Conservation (phyloP, 2,888 invertebrate species). For the Anthoptus insignis region DNA sequence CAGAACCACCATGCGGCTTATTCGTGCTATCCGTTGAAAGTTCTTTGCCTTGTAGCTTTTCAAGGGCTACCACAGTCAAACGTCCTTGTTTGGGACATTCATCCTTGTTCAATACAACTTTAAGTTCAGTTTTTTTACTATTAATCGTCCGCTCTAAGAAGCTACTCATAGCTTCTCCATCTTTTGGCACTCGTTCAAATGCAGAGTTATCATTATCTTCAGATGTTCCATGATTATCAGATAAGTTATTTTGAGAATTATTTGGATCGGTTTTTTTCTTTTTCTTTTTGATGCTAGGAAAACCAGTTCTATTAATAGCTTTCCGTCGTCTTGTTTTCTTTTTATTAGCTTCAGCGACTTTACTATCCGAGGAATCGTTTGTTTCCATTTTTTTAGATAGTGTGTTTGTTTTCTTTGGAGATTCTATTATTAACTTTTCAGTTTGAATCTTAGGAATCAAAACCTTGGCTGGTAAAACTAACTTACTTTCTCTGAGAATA, state of each 20-base stretch:
- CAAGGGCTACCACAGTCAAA: constrained; percentile 87
- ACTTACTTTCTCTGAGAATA: constrained; percentile 80
- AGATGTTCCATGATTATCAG: constrained; percentile 73
- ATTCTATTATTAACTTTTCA: constrained; percentile 68
- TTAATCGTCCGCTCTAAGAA: constrained; percentile 88
- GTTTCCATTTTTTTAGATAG: constrained; percentile 65
- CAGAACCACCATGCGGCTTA: constrained; percentile 53
- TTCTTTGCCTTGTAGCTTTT: constrained; percentile 86
- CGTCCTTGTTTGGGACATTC: constrained; percentile 84
- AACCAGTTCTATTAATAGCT: constrained; percentile 95
- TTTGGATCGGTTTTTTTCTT: constrained; percentile 88
- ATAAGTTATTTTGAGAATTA: constrained; percentile 52
- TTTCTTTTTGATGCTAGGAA: constrained; percentile 94
- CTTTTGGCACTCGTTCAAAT: constrained; percentile 90
- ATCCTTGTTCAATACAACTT: constrained; percentile 82
- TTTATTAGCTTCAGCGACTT: constrained; percentile 62
- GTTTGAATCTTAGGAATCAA: constrained; percentile 75
- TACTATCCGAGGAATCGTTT: constrained; percentile 62
- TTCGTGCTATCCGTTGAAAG: constrained; percentile 60
- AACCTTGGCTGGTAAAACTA: constrained; percentile 75
- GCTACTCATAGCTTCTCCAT: constrained; percentile 89
- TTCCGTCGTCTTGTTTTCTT: constrained; percentile 90
- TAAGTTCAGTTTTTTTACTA: constrained; percentile 76
- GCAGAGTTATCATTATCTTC: constrained; percentile 79
- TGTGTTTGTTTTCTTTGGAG: constrained; percentile 60